Evolutionary conservation across 2,113 vertebrate species (phyloP), one percentile per base, ranked within the genome.

Genomic region (Gavia stellata): DNA sequence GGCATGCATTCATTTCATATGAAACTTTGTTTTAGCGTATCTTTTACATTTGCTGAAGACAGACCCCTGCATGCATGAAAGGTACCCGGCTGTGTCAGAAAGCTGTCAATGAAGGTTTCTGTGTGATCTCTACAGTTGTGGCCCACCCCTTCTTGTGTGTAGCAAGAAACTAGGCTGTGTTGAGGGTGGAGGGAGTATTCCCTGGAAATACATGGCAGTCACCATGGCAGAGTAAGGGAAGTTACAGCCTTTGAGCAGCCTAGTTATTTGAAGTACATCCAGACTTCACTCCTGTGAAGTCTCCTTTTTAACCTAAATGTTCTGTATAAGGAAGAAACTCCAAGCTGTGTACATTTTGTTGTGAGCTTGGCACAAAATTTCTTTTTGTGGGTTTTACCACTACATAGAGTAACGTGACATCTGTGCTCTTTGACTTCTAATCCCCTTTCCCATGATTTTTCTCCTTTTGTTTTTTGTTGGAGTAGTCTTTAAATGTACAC

Each of bases 31-130:
- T 92, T 83, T 31, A 44, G 9, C 49, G 13, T 52, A 8, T 65
- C 26, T 58, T 6, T 59, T 75, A 20, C 3, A 34, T 47, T 74
- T 66, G 6, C 28, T 92, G 72, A 74, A 73, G 59, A 58, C 16
- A 50, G 47, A 67, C 16, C 4, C 0, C 0, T 72, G 40, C 17
- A 3, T 9, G 34, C n/a, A 84, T 10, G 2, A 10, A 65, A 29
- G 1, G 2, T 45, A 53, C 20, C 9, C 70, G 70, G 8, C 17
- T 38, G 3, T 18, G 17, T 62, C 12, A 34, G 31, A 73, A 58
- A 15, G 25, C 20, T 49, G 10, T 42, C 55, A 63, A 3, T 23
- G 17, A 70, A 45, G 31, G 14, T 28, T 81, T 31, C 34, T 87
- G 78, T 0, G 0, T 58, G 42, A 45, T 58, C 36, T 79, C 14